Conservation (phyloP, 2,113 vertebrate genomes). For the Petrocephalus zakoni region DNA sequence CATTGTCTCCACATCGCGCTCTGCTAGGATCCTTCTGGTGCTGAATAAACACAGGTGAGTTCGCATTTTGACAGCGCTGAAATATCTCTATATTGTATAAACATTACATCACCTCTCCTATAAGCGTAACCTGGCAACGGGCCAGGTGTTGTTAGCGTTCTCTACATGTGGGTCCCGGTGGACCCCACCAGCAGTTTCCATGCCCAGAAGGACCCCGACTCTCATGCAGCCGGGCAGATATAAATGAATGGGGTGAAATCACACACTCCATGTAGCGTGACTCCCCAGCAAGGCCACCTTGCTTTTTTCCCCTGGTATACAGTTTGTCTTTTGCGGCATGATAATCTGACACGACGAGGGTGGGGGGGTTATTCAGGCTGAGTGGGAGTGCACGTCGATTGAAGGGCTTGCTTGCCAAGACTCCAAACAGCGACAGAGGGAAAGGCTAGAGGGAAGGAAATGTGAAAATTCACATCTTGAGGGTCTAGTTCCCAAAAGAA, state of each 20-base stretch:
- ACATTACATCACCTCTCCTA: constrained; percentile 60
- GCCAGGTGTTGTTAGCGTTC: constrained; percentile 16
- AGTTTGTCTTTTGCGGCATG: background rate
- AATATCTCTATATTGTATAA: constrained; percentile 63
- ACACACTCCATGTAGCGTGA: constrained; percentile 7
- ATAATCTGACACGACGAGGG: background rate
- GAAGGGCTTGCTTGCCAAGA: background rate
- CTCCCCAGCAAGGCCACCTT: background rate
- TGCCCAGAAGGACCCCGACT: background rate
- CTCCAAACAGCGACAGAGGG: background rate
- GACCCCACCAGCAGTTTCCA: background rate
- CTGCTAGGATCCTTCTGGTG: constrained; percentile 52
- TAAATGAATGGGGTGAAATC: constrained; percentile 16
- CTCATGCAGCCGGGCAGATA: background rate
- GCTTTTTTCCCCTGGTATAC: background rate
- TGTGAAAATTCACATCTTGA: constrained; percentile 14
- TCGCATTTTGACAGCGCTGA: constrained; percentile 57
- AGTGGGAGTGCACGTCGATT: background rate
- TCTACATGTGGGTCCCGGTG: background rate
- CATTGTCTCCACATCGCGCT: constrained; percentile 45
- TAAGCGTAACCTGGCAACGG: constrained; percentile 52
- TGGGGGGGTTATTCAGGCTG: constrained; percentile 11
- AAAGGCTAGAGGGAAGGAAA: background rate
- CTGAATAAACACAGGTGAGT: constrained; percentile 65
- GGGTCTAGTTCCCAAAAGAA: background rate